Evolutionary conservation across 2,113 vertebrate genomes (phyloP), one percentile per base, ranked within the genome.

Genomic region (Brachyhypopomus gauderio): DNA sequence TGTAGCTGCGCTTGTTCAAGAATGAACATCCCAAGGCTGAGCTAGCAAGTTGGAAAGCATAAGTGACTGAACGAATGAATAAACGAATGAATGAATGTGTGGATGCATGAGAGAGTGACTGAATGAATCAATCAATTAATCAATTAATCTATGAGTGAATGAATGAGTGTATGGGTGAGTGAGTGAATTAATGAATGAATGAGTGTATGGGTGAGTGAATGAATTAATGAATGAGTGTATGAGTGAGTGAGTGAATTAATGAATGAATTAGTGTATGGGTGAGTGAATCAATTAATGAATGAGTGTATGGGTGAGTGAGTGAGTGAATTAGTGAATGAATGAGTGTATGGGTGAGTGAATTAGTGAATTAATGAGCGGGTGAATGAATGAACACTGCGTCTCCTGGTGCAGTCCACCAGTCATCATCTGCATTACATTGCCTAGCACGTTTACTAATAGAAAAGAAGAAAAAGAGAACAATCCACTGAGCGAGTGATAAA

Each of bases 341-440:
- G 12, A 14, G 9, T 14, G 12, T 4, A 3, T 19, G 23, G 81
- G 30, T 30, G 30, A 30, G 3, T 30, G 1, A 30, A 77, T 62
- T 72, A 77, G 79, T 56, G 41, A 63, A 73, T 36, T 17, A 41
- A 5, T 41, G 41, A 30, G 30, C 3, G 5, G 12, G 12, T 52
- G 45, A 52, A 52, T 52, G 45, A 48, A 66, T 36, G n/a, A 75
- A 75, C n/a, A 1, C 23, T 27, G 72, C 36, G 27, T 83, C 78
- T 81, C 60, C 79, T 76, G 64, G 69, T 82, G 79, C 36, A 38
- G 75, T 85, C 36, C 22, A 66, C 56, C 25, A 64, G 83, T 87
- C 84, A 81, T 58, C 80, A 78, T 83, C 74, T 79, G 84, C 81
- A 83, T 80, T 81, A 85, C 78, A 45, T 85, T 81, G 82, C 73